Percentiles rank a stretch among this genome's conserved stretches.
Conservation (phyloP, 2,113 vertebrate genomes). For the Hypomesus transpacificus region DNA sequence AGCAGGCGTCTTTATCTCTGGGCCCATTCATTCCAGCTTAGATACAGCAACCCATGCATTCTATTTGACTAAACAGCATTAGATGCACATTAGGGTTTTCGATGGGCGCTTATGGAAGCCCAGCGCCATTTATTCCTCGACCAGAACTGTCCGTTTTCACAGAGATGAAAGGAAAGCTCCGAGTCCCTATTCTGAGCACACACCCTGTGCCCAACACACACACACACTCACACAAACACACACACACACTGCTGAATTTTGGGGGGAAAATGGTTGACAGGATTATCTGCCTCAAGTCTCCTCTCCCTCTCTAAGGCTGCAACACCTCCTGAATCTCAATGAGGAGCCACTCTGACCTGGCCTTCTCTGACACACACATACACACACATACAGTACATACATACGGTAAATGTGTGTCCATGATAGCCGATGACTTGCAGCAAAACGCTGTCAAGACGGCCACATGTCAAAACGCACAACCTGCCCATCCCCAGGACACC, state of each 20-base stretch:
- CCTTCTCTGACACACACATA: background rate
- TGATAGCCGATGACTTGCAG: no score
- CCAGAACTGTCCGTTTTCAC: background rate
- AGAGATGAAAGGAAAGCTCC: conserved; percentile 15
- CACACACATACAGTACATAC: background rate
- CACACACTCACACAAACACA: conserved; percentile 33
- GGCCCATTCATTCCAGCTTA: background rate
- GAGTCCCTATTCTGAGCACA: conserved; percentile 14
- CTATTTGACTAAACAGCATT: background rate
- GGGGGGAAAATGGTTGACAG: conserved; percentile 1
- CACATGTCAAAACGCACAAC: no score
- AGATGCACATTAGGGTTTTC: background rate
- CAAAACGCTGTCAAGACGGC: no score
- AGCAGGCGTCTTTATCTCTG: background rate
- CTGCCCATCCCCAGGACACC: no score
- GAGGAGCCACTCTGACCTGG: background rate
- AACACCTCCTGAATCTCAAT: conserved; percentile 14
- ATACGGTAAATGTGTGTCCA: background rate
- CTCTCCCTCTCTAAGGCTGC: conserved; percentile 4
- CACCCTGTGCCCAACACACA: conserved; percentile 19
- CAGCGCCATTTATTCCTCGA: background rate
- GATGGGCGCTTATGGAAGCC: background rate
- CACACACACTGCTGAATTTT: conserved; percentile 1
- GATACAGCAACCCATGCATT: background rate
- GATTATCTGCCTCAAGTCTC: conserved; percentile 4